Percentiles rank a stretch among this genome's conserved stretches.
These are phyloP conservation scores for Siniperca undulata DNA, from an alignment of 2,797 vertebrate genomes.

Conservation along the genomic window DNA sequence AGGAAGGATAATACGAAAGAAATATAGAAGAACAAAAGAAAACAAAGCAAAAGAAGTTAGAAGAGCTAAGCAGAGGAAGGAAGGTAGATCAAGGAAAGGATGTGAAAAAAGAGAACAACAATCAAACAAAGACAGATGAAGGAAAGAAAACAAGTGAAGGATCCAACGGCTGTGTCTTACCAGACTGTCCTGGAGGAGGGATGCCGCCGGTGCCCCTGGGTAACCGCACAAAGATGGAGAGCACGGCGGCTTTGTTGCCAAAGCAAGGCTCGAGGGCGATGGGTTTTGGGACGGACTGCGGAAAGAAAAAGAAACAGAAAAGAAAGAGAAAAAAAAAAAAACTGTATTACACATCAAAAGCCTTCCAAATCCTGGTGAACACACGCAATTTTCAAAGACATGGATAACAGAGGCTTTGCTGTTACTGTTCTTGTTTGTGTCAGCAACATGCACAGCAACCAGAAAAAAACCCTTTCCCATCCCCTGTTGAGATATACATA, in stretches of 20 bases:
- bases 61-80: not conserved
- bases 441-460: slow-evolving; percentile 45
- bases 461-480: slow-evolving; percentile 8
- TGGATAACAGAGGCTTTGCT: slow-evolving; percentile 59
- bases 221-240: slow-evolving; percentile 96
- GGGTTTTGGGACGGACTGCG: slow-evolving; percentile 94
- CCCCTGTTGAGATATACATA: slow-evolving; percentile 42
- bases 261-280: slow-evolving; percentile 98
- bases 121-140: slow-evolving; percentile 24
- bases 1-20: not conserved
- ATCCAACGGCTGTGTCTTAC: slow-evolving; percentile 80
- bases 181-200: slow-evolving; percentile 97
- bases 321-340: not conserved
- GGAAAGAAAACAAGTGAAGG: slow-evolving; percentile 5
- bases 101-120: not conserved
- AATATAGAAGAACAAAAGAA: not conserved
- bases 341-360: slow-evolving; percentile 53
- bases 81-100: slow-evolving; percentile 27
- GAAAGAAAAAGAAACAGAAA: slow-evolving; percentile 8
- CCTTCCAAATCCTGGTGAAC: slow-evolving; percentile 50
- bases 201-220: slow-evolving; percentile 95
- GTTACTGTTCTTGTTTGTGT: slow-evolving; percentile 57
- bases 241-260: slow-evolving; percentile 96
- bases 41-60: slow-evolving; percentile 11
- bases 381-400: slow-evolving; percentile 36